Evolutionary conservation across 2,888 invertebrate genomes (phyloP).

Genomic region (Osedax frankpressi): DNA sequence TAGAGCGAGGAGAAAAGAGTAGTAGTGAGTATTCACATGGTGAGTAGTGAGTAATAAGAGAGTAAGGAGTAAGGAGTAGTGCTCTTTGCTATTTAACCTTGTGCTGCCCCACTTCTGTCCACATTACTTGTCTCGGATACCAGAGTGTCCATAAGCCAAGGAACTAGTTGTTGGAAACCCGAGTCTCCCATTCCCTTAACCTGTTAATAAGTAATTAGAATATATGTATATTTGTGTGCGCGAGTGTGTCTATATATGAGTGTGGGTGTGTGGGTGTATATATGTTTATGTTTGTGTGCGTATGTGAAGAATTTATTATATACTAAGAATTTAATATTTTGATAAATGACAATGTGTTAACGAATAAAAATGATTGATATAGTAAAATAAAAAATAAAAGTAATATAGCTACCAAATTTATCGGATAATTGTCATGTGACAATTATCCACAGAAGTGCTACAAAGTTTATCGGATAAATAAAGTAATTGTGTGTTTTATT

Average conservation of each 20-base stretch:
- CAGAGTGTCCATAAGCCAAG: conserved; percentile 95
- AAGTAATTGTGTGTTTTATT: too few relatives aligned
- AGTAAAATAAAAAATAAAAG: too few relatives aligned
- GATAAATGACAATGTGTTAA: too few relatives aligned
- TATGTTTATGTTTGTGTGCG: neutral
- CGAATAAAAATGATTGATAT: too few relatives aligned
- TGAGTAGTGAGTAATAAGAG: neutral
- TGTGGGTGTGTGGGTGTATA: neutral
- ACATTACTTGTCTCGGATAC: conserved; percentile 89
- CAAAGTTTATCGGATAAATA: too few relatives aligned
- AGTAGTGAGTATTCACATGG: neutral
- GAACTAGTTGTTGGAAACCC: conserved; percentile 84
- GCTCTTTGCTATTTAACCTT: conserved; percentile 39
- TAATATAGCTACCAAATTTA: too few relatives aligned
- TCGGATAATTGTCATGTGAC: too few relatives aligned
- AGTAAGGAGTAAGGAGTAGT: neutral
- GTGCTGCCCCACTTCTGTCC: conserved; percentile 49
- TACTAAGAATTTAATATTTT: too few relatives aligned
- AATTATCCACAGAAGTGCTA: too few relatives aligned
- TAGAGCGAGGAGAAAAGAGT: too few relatives aligned
- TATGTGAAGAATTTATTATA: too few relatives aligned
- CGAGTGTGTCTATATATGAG: too few relatives aligned
- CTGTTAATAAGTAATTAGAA: neutral
- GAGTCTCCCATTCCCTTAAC: conserved; percentile 81
- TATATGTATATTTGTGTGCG: neutral